A percentile compares a stretch with the other conserved stretches of the same genome.
phyloP scores from a whole-genome alignment of 2,113 vertebrate species.

The Sardina pilchardus region DNA sequence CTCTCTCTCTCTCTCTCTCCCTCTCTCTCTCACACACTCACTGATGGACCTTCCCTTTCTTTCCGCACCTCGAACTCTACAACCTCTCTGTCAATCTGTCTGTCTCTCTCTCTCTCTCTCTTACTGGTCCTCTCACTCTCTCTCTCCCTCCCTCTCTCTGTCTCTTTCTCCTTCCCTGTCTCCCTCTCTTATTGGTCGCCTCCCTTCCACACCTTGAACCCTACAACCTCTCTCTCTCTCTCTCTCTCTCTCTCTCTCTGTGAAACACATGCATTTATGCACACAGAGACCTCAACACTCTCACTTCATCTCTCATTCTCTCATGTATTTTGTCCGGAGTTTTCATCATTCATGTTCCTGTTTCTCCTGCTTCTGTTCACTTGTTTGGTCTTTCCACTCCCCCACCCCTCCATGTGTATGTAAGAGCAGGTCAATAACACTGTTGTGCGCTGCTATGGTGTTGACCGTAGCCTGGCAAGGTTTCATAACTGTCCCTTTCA shows the following conservation, averaged over 20 bases:
- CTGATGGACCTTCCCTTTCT: neutral
- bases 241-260: neutral
- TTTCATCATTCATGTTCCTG: neutral
- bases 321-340: neutral
- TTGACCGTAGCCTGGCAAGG: neutral
- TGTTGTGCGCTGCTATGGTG: neutral
- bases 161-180: neutral
- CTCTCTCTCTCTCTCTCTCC: slow-evolving; percentile 44
- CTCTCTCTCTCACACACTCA: slow-evolving; percentile 35
- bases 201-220: neutral
- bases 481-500: neutral
- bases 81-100: slow-evolving; percentile 47
- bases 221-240: neutral
- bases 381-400: neutral
- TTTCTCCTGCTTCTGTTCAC: neutral
- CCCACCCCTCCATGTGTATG: neutral
- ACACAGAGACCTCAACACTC: neutral
- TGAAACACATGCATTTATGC: neutral
- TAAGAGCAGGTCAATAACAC: neutral
- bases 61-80: slow-evolving; percentile 52
- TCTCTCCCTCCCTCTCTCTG: neutral
- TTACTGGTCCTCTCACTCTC: neutral
- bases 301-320: neutral
- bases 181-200: neutral
- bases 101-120: neutral